A percentile compares a stretch with the other conserved stretches of the same genome.
Evolutionary conservation across 1,140 invertebrate species (phyloP).

Genomic region (Hyles vespertilio): DNA sequence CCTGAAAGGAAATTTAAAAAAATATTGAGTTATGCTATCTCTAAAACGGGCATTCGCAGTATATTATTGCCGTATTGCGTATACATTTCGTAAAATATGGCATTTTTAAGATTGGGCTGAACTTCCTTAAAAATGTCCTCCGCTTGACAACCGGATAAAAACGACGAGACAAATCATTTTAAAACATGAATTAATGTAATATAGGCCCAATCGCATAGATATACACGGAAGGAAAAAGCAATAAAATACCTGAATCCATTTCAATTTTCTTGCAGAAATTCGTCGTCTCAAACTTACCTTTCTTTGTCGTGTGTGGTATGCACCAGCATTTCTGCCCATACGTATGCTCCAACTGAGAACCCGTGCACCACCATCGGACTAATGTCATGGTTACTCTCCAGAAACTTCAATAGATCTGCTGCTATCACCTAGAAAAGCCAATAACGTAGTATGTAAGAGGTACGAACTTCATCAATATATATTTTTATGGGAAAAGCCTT

Average conservation of each 20-base stretch:
- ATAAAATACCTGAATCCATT: too few relatives aligned
- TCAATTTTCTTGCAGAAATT: background rate
- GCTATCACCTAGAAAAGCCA: conserved; percentile 78
- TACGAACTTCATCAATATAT: background rate
- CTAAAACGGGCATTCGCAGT: too few relatives aligned
- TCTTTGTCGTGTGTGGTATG: conserved; percentile 42
- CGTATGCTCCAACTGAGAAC: conserved; percentile 91
- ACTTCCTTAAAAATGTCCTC: too few relatives aligned
- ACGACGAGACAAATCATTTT: too few relatives aligned
- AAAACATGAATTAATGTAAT: too few relatives aligned
- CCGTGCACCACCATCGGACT: conserved; percentile 86
- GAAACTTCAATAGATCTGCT: conserved; percentile 81
- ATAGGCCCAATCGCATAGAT: too few relatives aligned
- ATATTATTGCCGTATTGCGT: too few relatives aligned
- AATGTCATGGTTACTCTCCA: conserved; percentile 76
- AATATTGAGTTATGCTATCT: background rate
- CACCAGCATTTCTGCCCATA: conserved; percentile 86
- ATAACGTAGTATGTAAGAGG: too few relatives aligned
- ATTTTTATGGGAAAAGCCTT: background rate
- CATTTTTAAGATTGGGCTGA: too few relatives aligned
- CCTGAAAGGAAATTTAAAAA: conserved; percentile 22
- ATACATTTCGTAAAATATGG: too few relatives aligned
- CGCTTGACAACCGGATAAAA: too few relatives aligned
- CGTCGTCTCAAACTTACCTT: conserved; percentile 32
- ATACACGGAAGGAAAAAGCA: too few relatives aligned